Conservation (phyloP, 2,113 vertebrate genomes). For the Mesoclemmys tuberculata region DNA sequence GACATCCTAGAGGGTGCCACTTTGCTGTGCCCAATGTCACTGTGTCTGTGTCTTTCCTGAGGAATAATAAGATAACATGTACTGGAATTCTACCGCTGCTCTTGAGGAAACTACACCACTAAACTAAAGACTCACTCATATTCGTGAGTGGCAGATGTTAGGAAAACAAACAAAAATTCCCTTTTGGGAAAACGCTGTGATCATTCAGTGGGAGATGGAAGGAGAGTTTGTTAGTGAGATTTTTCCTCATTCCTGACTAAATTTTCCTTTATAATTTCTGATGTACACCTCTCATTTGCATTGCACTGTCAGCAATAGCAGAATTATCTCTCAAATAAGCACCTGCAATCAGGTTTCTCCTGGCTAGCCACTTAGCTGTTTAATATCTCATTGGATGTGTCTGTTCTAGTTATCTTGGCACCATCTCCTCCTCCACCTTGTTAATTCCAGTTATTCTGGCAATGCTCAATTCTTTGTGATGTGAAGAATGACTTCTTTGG, state of each 20-base stretch:
- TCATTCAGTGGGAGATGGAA: not conserved
- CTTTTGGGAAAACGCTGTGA: not conserved
- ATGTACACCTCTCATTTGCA: not conserved
- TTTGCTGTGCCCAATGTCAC: no score
- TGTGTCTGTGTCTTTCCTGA: not conserved
- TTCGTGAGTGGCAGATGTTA: not conserved
- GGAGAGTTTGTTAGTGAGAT: not conserved
- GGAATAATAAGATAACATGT: not conserved
- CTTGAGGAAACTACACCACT: not conserved
- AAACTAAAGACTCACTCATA: not conserved
- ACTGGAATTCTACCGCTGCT: not conserved
- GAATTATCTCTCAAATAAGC: not conserved
- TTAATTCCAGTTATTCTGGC: not conserved
- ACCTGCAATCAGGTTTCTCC: not conserved
- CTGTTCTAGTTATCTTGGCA: not conserved
- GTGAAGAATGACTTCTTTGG: not conserved
- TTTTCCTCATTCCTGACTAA: not conserved
- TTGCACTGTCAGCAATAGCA: not conserved
- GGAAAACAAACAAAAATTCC: not conserved
- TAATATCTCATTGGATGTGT: not conserved
- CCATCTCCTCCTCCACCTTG: not conserved
- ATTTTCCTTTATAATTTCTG: not conserved
- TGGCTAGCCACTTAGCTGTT: not conserved
- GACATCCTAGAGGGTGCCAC: not conserved
- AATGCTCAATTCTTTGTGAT: not conserved